A percentile compares a stretch with the other conserved stretches of the same genome.
Evolutionary conservation across 2,113 vertebrate species (phyloP).

Genomic region (Sitta europaea): DNA sequence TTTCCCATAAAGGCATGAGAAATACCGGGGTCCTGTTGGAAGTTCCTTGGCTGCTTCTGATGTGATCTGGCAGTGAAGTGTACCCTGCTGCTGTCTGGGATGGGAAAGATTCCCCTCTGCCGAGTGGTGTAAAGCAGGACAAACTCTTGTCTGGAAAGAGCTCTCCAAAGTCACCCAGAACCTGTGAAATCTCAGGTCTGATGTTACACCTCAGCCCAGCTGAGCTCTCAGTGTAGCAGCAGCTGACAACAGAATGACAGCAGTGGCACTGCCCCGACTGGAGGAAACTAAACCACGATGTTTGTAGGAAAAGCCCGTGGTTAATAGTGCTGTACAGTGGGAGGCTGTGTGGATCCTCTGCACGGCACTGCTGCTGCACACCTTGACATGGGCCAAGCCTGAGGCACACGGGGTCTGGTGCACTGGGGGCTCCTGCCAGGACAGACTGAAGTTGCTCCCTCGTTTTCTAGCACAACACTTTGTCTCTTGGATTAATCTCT

Average conservation of each 20-base stretch:
- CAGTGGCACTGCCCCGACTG: background rate
- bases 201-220: rapidly evolving
- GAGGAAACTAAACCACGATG: background rate
- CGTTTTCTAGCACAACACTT: background rate
- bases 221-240: background rate
- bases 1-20: background rate
- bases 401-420: background rate
- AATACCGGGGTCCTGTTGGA: background rate
- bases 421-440: background rate
- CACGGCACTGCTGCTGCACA: background rate
- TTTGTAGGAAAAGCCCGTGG: background rate
- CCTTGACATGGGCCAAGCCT: background rate
- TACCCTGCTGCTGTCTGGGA: background rate
- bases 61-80: background rate
- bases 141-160: background rate
- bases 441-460: background rate
- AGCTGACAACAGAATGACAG: background rate
- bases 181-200: background rate
- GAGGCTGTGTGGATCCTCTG: background rate
- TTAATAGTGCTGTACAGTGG: background rate
- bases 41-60: background rate
- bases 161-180: background rate
- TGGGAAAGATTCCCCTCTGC: background rate
- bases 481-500: background rate
- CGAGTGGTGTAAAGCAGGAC: background rate